Evolutionary conservation across 1,140 invertebrate genomes (phyloP), one percentile per base, ranked within the genome.

Genomic region (Dreissena polymorpha): DNA sequence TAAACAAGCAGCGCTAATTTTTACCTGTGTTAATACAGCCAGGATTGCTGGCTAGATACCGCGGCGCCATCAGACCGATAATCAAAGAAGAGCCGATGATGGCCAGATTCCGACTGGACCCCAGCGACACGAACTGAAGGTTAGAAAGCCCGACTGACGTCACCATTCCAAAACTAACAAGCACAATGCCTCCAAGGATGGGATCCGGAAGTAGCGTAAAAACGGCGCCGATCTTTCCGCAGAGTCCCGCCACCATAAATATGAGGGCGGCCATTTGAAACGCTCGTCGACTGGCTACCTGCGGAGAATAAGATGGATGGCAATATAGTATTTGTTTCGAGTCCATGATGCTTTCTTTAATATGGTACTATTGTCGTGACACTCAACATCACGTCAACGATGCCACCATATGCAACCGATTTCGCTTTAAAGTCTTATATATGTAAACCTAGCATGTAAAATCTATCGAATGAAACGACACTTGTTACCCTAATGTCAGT

Each of bases 181-280:
- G 80, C 10, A 90, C 80, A 12, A 90, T 86, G 14, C 89, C 90
- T 14, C 97, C 97, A 0, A 97, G 95, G 25, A 98, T 95, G 0
- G 97, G 97, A 89, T 96, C 96, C 3, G 97, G 97, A 74, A 98
- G 97, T 80, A 97, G 96, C 65, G 97, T 96, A 88, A 98, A 97
- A 10, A 97, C 93, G 0, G 96, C 97, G n/a, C 97, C 96, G 64
- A 91, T 78, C 93, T 97, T 98, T 64, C 96, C 96, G 72, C 97
- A 95, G 14, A 97, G 92, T 21, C 89, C 90, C 72, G 84, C 81
- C 0, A 89, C 50, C 0, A 98, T 93, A 96, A 98, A 97, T 16
- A 97, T 93, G 0, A 94, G 86, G 0, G 96, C 96, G 0, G 96
- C 96, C 93, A 95, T 96, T 85, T 97, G 96, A 55, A 89, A 90